Base-by-base conservation (phyloP, 92 coral and sea anemone genomes). In the Parazoanthus swiftii region DNA sequence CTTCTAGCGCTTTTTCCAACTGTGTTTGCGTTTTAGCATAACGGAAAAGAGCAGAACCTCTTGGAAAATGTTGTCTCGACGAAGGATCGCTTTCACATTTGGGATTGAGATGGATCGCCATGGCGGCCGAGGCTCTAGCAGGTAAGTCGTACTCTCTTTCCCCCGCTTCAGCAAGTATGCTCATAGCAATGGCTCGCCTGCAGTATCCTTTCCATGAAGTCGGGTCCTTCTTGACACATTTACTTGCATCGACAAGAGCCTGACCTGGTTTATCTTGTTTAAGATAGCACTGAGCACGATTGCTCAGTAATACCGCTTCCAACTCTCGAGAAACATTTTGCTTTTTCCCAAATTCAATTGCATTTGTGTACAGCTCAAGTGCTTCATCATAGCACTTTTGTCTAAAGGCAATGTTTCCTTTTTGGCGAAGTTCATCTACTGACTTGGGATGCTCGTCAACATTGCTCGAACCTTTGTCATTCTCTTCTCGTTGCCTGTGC, bases 221-320 rank as follows among this genome's bases (percentile, higher is more conserved):
- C 3, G 88, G 88, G n/a, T 71, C 15, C 65, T 70, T 71, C 38
- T 44, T 71, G 5, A 85, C 65, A 70, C 88, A 85, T 13, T 70
- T 26, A 14, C 42, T 50, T 39, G 88, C 88, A 71, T 85, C 88
- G 15, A 42, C 67, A 85, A 71, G 63, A 68, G 88, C 88, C 6
- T 85, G 58, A 4, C 26, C 39, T 26, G 88, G 56, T 26, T 85
- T 85, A 63, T 42, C 54, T 50, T n/a, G 66, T 46, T 71, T 44
- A 4, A 70, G 79, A 42, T 85, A 42, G 26, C 88, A 85, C 66
- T 82, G 86, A 21, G 86, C 74, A 59, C 86, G 86, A 59, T 82
- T 82, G 9, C 44, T 20, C 8, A 63, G 38, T 20, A 82, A 8
- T 3, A 37, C 38, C 25, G 70, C 70, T 63, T 20, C 15, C 7